These are phyloP conservation scores for Entomobrya multifasciata DNA, from an alignment of 2,888 invertebrate genomes.

Conservation along the genomic window DNA sequence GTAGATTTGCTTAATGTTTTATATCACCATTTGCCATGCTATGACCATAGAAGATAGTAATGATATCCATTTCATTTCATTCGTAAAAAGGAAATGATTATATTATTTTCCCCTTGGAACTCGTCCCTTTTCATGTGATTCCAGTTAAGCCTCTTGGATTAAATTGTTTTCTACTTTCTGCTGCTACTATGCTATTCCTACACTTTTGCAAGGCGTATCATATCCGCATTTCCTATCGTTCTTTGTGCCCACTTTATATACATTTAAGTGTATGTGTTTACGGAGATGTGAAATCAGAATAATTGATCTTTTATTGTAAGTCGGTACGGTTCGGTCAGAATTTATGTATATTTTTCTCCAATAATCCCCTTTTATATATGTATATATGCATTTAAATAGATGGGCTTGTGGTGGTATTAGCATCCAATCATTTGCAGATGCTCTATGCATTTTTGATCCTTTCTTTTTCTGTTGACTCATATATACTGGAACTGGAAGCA, in stretches of 20 bases:
- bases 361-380: neutral
- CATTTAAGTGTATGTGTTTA: slow-evolving; percentile 23
- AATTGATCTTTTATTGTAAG: slow-evolving; percentile 69
- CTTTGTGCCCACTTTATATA: slow-evolving; percentile 13
- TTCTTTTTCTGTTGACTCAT: slow-evolving; percentile 56
- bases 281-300: slow-evolving; percentile 66
- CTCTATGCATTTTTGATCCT: slow-evolving; percentile 70
- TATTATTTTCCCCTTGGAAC: slow-evolving; percentile 50
- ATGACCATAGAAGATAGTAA: too few species aligned
- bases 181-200: too few species aligned
- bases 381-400: slow-evolving; percentile 17
- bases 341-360: neutral
- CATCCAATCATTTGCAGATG: slow-evolving; percentile 68
- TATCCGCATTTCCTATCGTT: neutral
- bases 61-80: too few species aligned
- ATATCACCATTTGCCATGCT: neutral
- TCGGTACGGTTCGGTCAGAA: neutral
- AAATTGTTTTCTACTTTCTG: slow-evolving; percentile 78
- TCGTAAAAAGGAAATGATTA: slow-evolving; percentile 54
- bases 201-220: slow-evolving; percentile 14
- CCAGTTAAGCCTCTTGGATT: slow-evolving; percentile 76
- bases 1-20: neutral
- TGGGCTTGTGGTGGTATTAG: slow-evolving; percentile 58
- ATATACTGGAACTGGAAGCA: neutral
- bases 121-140: slow-evolving; percentile 78